Conservation (phyloP, 2,797 vertebrate genomes). For the Sebastes iracundus region DNA sequence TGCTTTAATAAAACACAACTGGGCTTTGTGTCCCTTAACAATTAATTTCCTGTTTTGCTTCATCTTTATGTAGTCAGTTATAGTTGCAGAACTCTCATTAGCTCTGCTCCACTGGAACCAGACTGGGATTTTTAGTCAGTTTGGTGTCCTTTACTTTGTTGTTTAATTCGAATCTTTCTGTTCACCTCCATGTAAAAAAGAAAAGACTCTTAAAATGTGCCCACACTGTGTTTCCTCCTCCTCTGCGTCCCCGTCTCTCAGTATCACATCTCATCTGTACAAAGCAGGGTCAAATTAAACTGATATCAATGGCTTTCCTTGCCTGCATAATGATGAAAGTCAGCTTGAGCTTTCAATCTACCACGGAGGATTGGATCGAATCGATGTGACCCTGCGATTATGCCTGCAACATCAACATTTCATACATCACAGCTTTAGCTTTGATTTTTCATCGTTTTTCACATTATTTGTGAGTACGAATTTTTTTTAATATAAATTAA, state of each 20-base stretch:
- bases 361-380: slow-evolving; percentile 6
- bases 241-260: background rate
- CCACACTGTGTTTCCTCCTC: background rate
- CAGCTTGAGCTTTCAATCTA: slow-evolving; percentile 31
- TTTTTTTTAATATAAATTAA: slow-evolving; percentile 9
- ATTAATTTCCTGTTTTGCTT: slow-evolving; percentile 73
- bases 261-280: slow-evolving; percentile 1
- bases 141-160: slow-evolving; percentile 17
- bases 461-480: slow-evolving; percentile 19
- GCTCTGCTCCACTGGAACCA: slow-evolving; percentile 64
- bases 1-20: slow-evolving; percentile 68
- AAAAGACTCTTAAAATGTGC: background rate
- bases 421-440: slow-evolving; percentile 32
- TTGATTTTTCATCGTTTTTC: slow-evolving; percentile 9
- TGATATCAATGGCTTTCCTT: slow-evolving; percentile 35
- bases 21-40: slow-evolving; percentile 72
- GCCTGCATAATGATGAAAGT: slow-evolving; percentile 43
- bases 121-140: slow-evolving; percentile 11
- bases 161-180: background rate
- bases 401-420: slow-evolving; percentile 35
- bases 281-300: slow-evolving; percentile 43
- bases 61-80: slow-evolving; percentile 53
- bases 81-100: slow-evolving; percentile 63
- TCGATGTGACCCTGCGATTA: slow-evolving; percentile 50
- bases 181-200: background rate